phyloP scores from a whole-genome alignment of 2,113 vertebrate species.

The Falcunculus frontatus region DNA sequence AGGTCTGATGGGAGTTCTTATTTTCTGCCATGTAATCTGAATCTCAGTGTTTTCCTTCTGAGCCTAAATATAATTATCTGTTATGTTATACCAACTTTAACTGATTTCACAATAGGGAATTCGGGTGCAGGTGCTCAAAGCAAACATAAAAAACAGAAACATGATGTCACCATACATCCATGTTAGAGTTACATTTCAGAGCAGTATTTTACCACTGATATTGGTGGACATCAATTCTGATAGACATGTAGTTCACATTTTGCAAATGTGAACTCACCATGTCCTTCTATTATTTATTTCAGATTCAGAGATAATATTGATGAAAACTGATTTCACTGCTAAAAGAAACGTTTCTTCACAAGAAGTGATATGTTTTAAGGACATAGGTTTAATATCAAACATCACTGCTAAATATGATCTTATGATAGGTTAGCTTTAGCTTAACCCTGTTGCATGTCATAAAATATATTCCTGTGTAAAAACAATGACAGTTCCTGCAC shows the following conservation, averaged over 20 bases:
- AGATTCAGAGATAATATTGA: not conserved
- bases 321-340: not conserved
- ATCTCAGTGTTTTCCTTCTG: not conserved
- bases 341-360: not conserved
- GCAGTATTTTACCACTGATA: not conserved
- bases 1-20: not conserved
- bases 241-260: not conserved
- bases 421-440: not conserved
- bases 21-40: not conserved
- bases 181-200: not conserved
- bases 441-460: not conserved
- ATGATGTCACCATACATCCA: not conserved
- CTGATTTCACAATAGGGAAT: not conserved
- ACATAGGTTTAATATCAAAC: not conserved
- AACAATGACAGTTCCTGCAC: not conserved
- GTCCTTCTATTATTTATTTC: not conserved
- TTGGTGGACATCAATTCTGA: not conserved
- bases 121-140: not conserved
- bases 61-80: not conserved
- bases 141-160: not conserved
- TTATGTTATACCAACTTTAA: not conserved
- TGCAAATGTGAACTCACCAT: not conserved
- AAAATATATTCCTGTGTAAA: not conserved
- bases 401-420: not conserved
- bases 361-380: not conserved